A percentile compares a stretch with the other conserved stretches of the same genome.
Conservation (phyloP, 2,888 invertebrate genomes). For the Hetaerina titia region DNA sequence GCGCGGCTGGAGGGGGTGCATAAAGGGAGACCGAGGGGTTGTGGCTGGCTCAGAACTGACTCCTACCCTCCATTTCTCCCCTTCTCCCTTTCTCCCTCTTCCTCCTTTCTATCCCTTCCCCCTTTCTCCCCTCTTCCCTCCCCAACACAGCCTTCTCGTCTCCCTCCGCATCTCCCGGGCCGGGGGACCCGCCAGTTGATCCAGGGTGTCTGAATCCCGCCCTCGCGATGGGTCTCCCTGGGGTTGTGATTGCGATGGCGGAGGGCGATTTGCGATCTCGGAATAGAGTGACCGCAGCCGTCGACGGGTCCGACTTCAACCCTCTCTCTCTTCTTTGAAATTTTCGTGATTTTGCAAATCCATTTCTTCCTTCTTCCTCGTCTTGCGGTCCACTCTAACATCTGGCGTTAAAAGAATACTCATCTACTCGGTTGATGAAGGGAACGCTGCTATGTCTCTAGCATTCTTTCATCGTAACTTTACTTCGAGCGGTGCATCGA, state of each 20-base stretch:
- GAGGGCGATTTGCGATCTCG: too few species aligned
- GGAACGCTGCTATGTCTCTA: too few species aligned
- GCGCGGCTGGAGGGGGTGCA: neutral
- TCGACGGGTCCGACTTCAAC: neutral
- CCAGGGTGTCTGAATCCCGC: neutral
- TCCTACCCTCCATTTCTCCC: neutral
- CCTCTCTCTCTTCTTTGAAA: neutral
- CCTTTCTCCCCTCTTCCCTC: neutral
- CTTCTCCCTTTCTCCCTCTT: neutral
- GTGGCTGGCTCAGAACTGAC: conserved; percentile 60
- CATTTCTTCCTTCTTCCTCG: neutral
- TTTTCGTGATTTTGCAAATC: neutral
- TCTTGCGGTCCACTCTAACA: too few species aligned
- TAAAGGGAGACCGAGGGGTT: conserved; percentile 21
- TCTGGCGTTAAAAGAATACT: too few species aligned
- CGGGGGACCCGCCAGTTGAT: neutral
- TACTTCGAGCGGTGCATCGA: too few species aligned
- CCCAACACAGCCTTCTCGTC: neutral
- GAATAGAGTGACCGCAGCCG: too few species aligned
- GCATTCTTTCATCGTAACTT: too few species aligned
- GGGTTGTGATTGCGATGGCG: too few species aligned
- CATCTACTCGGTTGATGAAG: too few species aligned
- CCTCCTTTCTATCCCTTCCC: neutral
- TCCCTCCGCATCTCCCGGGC: too few species aligned
- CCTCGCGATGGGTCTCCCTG: too few species aligned